Conservation (phyloP, 2,888 invertebrate species). For the Cistogaster globosa region DNA sequence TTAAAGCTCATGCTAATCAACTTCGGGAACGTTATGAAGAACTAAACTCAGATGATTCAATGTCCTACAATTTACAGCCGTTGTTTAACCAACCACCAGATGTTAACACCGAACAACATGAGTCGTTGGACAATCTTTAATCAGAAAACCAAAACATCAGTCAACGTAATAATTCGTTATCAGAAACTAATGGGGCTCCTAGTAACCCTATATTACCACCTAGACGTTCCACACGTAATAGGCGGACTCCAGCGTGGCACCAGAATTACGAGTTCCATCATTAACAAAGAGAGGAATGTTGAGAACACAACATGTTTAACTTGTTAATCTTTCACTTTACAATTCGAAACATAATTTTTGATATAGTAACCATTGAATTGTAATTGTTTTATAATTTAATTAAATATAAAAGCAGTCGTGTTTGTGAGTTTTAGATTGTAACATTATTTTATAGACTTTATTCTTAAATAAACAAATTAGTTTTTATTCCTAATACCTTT, state of each 20-base stretch:
- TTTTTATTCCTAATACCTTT: too few relatives aligned
- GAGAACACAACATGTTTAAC: background rate
- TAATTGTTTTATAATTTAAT: too few relatives aligned
- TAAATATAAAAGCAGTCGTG: too few relatives aligned
- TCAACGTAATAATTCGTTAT: background rate
- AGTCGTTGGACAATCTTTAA: background rate
- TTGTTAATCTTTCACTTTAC: too few relatives aligned
- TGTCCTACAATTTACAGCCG: background rate
- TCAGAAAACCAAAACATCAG: background rate
- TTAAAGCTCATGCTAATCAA: conserved; percentile 7
- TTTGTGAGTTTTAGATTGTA: too few relatives aligned
- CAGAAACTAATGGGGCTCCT: background rate
- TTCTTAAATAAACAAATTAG: too few relatives aligned
- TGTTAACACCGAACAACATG: background rate
- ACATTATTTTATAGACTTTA: too few relatives aligned
- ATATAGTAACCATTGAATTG: too few relatives aligned
- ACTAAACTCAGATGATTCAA: background rate
- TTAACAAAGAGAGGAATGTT: conserved; percentile 7
- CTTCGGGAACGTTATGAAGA: conserved; percentile 5
- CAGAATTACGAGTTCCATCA: conserved; percentile 12
- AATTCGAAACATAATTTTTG: too few relatives aligned
- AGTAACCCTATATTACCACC: background rate
- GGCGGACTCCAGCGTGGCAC: conserved; percentile 25
- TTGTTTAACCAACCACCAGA: background rate
- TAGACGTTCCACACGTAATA: background rate